Evolutionary conservation across 2,797 vertebrate species (phyloP), one percentile per base, ranked within the genome.

Genomic region (Craterocephalus amniculus): DNA sequence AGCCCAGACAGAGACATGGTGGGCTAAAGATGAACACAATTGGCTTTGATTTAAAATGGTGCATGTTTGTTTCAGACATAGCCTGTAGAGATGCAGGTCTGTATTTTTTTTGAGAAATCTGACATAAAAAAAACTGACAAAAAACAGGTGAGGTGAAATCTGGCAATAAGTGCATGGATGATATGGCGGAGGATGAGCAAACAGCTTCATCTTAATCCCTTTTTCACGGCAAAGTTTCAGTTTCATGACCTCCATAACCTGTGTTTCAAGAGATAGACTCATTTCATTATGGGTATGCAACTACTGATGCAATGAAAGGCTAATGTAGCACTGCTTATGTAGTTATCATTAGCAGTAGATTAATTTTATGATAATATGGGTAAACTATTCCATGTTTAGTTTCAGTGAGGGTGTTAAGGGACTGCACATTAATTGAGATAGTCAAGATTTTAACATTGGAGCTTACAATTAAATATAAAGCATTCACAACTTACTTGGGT

Each of bases 1-100:
- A 63, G 1, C 13, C 68, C 43, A 55, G 63, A n/a, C 71, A 22
- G 67, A 78, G 72, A 72, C 67, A 75, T 27, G 29, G 2, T 10
- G 26, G 74, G 74, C 63, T 83, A 78, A 63, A 58, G 8, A 43
- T 43, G 35, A 29, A 35, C 20, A 76, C 3, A 62, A 43, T 8
- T 35, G 4, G n/a, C 45, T 48, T 4, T 48, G 45, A 48, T 48
- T 48, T 48, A 48, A 20, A n/a, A 22, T n/a, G n/a, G 3, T 22
- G n/a, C 45, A 9, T 48, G 20, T 22, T 48, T 48, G 20, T 48
- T 48, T n/a, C 43, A 48, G 7, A 3, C 43, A 48, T 48, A n/a
- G n/a, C n/a, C n/a, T n/a, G n/a, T n/a, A 10, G 9, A 20, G 2
- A n/a, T 45, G 14, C 18, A 45, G 14, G 40, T 45, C 1, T 14